Evolutionary conservation across 2,113 vertebrate species (phyloP).

Genomic region (Plotosus lineatus): DNA sequence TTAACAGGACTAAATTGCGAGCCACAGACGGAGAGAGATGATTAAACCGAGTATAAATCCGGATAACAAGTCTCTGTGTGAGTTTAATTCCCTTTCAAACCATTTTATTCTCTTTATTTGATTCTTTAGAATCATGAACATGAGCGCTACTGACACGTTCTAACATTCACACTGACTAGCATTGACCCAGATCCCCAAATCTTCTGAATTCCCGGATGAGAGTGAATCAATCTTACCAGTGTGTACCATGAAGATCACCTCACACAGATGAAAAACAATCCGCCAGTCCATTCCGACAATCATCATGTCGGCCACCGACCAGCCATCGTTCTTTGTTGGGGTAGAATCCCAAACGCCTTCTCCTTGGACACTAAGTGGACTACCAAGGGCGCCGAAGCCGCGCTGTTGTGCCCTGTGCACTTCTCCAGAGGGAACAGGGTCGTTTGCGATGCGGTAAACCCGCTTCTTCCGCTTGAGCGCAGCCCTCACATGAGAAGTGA

Average conservation of each 20-base stretch:
- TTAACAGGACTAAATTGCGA: too few species aligned
- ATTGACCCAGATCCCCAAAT: neutral
- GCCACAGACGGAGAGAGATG: too few species aligned
- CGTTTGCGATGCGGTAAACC: neutral
- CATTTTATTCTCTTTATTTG: too few species aligned
- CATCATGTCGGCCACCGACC: neutral
- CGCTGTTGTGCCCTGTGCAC: neutral
- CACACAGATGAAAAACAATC: neutral
- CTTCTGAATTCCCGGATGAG: neutral
- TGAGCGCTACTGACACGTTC: too few species aligned
- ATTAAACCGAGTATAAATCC: too few species aligned
- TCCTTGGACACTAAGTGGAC: neutral
- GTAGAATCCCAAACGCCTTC: neutral
- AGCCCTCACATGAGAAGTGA: neutral
- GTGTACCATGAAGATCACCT: neutral
- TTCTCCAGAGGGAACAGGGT: neutral
- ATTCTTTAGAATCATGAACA: too few species aligned
- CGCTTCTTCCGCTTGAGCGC: neutral
- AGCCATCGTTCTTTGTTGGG: neutral
- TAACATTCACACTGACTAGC: neutral
- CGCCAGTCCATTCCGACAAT: neutral
- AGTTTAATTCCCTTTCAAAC: too few species aligned
- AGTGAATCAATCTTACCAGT: neutral
- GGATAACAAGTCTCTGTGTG: too few species aligned
- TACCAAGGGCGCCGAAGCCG: neutral